Percentiles rank a stretch among this genome's conserved stretches.
Conservation (phyloP, 1,140 invertebrate genomes). For the Drosophila oshimai region DNA sequence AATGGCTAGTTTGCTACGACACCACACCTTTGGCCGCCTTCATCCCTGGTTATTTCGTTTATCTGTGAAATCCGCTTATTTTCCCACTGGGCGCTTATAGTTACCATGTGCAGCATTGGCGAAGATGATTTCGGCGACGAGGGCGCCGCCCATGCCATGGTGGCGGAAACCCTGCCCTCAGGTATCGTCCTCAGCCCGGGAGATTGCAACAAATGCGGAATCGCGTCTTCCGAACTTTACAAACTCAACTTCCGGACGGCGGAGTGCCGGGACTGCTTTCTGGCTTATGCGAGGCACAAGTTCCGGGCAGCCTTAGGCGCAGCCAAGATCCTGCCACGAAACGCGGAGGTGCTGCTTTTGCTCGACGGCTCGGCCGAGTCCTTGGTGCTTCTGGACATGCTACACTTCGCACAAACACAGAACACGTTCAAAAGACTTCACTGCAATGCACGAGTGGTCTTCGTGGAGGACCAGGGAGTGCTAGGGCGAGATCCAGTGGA, state of each 20-base stretch:
- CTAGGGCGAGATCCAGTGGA: not conserved
- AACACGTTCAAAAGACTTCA: conserved; percentile 72
- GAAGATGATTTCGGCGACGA: conserved; percentile 81
- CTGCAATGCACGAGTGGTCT: conserved; percentile 60
- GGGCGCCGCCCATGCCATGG: conserved; percentile 67
- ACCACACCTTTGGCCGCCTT: not conserved
- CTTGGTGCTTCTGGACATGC: conserved; percentile 72
- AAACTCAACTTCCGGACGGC: conserved; percentile 65
- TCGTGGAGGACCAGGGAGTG: conserved; percentile 71
- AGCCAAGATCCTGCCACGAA: conserved; percentile 62
- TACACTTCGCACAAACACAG: conserved; percentile 65
- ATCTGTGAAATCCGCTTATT: conserved; percentile 15
- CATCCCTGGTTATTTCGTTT: conserved; percentile 30
- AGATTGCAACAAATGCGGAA: conserved; percentile 65
- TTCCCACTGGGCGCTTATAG: not conserved
- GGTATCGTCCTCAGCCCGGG: conserved; percentile 17
- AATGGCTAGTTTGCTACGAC: not conserved
- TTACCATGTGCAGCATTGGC: conserved; percentile 75
- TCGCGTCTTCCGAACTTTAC: conserved; percentile 29
- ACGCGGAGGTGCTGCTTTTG: conserved; percentile 61
- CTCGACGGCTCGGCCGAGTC: conserved; percentile 65
- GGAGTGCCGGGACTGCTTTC: conserved; percentile 69
- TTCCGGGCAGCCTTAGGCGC: conserved; percentile 76
- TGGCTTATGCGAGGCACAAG: conserved; percentile 68
- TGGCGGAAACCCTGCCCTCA: conserved; percentile 3